phyloP scores from a whole-genome alignment of 2,888 invertebrate genomes.

The Carpatolechia fugitivella region DNA sequence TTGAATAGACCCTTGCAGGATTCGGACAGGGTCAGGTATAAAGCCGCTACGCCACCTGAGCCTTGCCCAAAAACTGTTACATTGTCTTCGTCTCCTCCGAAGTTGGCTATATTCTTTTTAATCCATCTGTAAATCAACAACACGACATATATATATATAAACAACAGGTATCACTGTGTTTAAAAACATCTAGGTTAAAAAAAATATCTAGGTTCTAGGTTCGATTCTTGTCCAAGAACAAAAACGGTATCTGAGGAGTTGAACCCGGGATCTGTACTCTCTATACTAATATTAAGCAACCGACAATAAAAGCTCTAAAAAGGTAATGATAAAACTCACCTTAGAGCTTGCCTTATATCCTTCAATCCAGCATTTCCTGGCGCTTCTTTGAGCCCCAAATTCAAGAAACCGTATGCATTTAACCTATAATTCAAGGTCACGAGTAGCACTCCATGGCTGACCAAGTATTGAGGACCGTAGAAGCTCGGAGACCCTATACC shows the following conservation, averaged over 20 bases:
- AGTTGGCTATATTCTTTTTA: conserved; percentile 54
- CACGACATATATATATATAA: background rate
- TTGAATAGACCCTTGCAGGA: conserved; percentile 65
- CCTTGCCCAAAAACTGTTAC: conserved; percentile 72
- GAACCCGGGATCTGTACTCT: too few species aligned
- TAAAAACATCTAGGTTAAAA: too few species aligned
- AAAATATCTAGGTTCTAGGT: too few species aligned
- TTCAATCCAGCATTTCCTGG: conserved; percentile 73
- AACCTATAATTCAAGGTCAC: conserved; percentile 74
- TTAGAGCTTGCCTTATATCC: conserved; percentile 66
- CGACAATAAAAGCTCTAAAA: background rate
- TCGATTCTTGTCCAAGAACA: too few species aligned
- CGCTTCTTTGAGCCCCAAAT: conserved; percentile 57
- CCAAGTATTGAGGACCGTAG: conserved; percentile 69
- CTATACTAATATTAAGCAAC: too few species aligned
- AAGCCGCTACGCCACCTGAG: conserved; percentile 62
- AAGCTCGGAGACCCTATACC: conserved; percentile 58
- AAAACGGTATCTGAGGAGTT: too few species aligned
- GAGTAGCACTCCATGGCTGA: conserved; percentile 61
- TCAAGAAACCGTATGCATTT: conserved; percentile 69
- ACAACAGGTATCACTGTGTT: too few species aligned
- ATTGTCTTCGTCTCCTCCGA: conserved; percentile 63
- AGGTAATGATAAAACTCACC: conserved; percentile 22
- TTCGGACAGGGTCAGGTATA: conserved; percentile 61
- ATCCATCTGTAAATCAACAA: conserved; percentile 44